Evolutionary conservation across 1,140 invertebrate genomes (phyloP), one percentile per base, ranked within the genome.

Genomic region (Scaptomyza graminum): DNA sequence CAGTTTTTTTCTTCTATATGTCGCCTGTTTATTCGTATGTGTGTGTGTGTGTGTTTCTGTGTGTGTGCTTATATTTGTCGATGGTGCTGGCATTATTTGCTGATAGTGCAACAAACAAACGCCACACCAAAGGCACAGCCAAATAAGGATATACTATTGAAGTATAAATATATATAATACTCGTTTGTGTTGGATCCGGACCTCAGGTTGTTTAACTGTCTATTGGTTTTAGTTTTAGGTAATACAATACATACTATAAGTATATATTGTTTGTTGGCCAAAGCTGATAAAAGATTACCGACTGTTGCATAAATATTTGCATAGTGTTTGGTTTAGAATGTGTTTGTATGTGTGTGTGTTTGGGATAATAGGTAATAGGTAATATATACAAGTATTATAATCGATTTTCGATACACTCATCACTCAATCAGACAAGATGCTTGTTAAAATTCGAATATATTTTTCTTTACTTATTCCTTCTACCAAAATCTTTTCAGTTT

Each of bases 31-130:
- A 31, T 31, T 43, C 22, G 25, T 31, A 22, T 22, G 51, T 37
- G 37, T 62, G 34, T 39, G 47, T 51, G n/a, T 15, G 5, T 16
- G n/a, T n/a, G n/a, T n/a, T n/a, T n/a, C n/a, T n/a, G n/a, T 25
- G 11, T 50, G 12, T 54, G 13, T 16, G 28, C 12, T 49, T 69
- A 8, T 64, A 43, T 64, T 70, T 71, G 61, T 13, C 56, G 56
- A 47, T 73, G 43, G 49, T 74, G 65, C 62, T 44, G 65, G 16
- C 64, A 62, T 56, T 74, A 70, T 74, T 74, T 74, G 66, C 71
- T 74, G 65, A 74, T 62, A 68, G 65, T 74, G 66, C 65, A 63
- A 74, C 65, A 69, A 73, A 63, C 59, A 69, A 52, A 68, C 25
- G n/a, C 49, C 46, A 52, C 52, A 18, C 31, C 64, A 73, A 70